Base-by-base conservation (phyloP, 2,888 invertebrate genomes). In the Epinotia nisella region DNA sequence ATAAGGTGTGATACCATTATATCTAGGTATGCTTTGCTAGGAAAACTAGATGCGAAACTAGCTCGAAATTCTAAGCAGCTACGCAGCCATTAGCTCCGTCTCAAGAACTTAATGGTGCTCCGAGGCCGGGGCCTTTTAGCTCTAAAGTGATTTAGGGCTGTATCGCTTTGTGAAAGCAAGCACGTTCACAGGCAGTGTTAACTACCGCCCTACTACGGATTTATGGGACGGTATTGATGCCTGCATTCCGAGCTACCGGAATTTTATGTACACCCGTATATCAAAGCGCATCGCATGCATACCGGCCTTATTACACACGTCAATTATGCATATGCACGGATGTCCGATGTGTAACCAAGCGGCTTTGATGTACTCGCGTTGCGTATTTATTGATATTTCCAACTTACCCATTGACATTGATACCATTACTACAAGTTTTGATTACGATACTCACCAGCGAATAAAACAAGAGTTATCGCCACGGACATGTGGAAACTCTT, bases 401-500 rank as follows among this genome's bases (percentile, higher is more conserved):
- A 39, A 39, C 51, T 67, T 51, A 58, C 45, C 24, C 15, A 45
- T 58, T 70, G 55, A 45, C 45, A 56, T 19, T 62, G 21, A 41
- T 60, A 53, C 13, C 24, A 62, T 11, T 55, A 55, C 7, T n/a
- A 51, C 35, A n/a, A n/a, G 21, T 15, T 4, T 15, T 60, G 15
- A 41, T 15, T 51, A 17, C 58, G 59, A 15, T 74, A 87, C 91
- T 87, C 80, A 94, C 94, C 92, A 78, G 94, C 91, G 84, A 93
- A 93, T 19, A 91, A 49, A 49, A 94, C 82, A 3, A 94, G 84
- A 3, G 94, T 94, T 56, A 89, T 81, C 15, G 94, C 94, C 60
- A 94, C 91, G 55, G 92, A 90, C 88, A 94, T 92, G 76, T 95
- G 95, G 75, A 94, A 92, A 71, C 91, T 91, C 83, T 94, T 94